Conservation (phyloP, 2,113 vertebrate species). For the Labeo rohita region DNA sequence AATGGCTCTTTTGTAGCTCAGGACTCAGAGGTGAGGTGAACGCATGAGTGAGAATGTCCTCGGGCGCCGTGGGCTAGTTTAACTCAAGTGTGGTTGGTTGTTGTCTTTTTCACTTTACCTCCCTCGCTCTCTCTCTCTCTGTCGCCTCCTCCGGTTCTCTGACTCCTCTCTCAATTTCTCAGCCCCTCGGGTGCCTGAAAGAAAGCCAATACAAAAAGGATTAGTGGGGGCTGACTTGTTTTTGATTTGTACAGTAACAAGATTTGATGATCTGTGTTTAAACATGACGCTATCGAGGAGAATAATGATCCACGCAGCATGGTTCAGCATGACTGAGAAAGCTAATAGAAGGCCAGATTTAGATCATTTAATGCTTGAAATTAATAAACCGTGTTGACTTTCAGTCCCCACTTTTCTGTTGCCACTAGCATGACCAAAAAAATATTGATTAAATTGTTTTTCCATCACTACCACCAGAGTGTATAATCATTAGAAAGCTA, state of each 20-base stretch:
- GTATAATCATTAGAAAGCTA: too few species aligned
- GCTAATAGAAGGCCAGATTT: conserved; percentile 24
- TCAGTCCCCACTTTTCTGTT: neutral
- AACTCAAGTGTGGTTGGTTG: conserved; percentile 10
- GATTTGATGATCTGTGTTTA: conserved; percentile 35
- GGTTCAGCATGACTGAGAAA: conserved; percentile 23
- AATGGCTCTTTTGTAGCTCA: conserved; percentile 30
- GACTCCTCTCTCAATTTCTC: conserved; percentile 12
- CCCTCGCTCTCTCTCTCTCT: conserved; percentile 27
- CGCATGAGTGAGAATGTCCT: conserved; percentile 8
- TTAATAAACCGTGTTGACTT: neutral
- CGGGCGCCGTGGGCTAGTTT: neutral
- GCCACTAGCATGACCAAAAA: too few species aligned
- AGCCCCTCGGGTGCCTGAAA: conserved; percentile 6
- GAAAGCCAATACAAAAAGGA: conserved; percentile 34
- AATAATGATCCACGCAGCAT: conserved; percentile 14
- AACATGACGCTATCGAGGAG: neutral
- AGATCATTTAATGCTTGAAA: conserved; percentile 3
- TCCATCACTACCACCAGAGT: too few species aligned
- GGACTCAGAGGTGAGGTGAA: neutral
- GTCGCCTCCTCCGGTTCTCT: conserved; percentile 5
- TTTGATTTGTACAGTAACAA: conserved; percentile 37
- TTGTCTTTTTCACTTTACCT: neutral
- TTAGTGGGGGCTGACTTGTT: conserved; percentile 34
- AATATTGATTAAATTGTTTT: too few species aligned